These are phyloP conservation scores for Lophotriccus pileatus DNA, from an alignment of 2,797 vertebrate species.

Conservation along the genomic window DNA sequence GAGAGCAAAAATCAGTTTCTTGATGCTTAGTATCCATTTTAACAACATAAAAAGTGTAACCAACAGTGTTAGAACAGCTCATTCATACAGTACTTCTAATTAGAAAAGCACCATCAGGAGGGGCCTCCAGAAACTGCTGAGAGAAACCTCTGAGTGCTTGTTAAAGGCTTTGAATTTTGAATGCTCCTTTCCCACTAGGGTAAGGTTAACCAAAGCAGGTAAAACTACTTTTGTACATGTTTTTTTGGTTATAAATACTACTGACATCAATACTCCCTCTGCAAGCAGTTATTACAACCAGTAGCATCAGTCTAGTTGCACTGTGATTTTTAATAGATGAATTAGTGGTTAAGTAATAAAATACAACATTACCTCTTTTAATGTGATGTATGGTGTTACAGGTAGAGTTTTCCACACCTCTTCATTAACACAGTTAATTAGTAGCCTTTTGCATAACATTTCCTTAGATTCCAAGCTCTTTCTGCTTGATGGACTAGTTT, in stretches of 20 bases:
- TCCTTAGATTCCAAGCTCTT: background rate
- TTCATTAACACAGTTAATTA: background rate
- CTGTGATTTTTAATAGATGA: background rate
- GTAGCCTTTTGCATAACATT: background rate
- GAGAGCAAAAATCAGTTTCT: conserved; percentile 20
- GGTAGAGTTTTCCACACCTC: background rate
- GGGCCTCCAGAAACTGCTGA: background rate
- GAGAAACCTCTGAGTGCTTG: conserved; percentile 6
- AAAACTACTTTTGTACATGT: background rate
- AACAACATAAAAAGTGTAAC: background rate
- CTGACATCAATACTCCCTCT: background rate
- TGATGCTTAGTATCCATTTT: background rate
- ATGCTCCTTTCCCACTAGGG: background rate
- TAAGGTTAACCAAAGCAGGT: background rate
- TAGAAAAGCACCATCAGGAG: conserved; percentile 23
- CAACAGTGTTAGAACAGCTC: background rate
- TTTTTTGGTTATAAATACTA: background rate
- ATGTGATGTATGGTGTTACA: background rate
- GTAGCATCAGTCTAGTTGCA: background rate
- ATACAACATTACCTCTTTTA: background rate
- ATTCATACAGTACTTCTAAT: background rate
- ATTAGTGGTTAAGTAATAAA: conserved; percentile 37
- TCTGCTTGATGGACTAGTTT: background rate
- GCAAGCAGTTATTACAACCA: background rate
- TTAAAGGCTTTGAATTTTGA: background rate